Evolutionary conservation across 1,140 invertebrate species (phyloP).

Genomic region (Chrysopa pallens): DNA sequence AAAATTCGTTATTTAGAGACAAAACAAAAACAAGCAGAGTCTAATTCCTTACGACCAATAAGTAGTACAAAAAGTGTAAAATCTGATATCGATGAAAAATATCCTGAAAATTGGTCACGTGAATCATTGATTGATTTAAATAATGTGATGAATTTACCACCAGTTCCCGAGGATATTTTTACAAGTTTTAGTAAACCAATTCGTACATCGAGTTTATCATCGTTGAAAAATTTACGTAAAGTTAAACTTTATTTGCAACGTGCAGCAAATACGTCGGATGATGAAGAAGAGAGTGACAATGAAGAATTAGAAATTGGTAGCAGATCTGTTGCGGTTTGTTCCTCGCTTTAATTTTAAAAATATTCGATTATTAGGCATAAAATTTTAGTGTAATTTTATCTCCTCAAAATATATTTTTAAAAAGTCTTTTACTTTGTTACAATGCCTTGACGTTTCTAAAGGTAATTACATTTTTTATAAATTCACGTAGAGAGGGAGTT

Average conservation of each 20-base stretch:
- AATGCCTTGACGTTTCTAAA: too few species aligned
- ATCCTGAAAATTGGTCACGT: slow-evolving; percentile 22
- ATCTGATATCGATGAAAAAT: slow-evolving; percentile 23
- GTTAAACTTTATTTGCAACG: slow-evolving; percentile 22
- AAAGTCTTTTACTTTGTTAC: too few species aligned
- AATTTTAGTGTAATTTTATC: too few species aligned
- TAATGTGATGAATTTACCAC: slow-evolving; percentile 20
- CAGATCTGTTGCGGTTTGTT: too few species aligned
- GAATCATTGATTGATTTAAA: slow-evolving; percentile 23
- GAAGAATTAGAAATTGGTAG: slow-evolving; percentile 10
- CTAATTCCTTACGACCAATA: slow-evolving; percentile 5
- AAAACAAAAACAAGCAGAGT: slow-evolving; percentile 11
- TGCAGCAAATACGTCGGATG: slow-evolving; percentile 20
- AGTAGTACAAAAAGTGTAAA: slow-evolving; percentile 14
- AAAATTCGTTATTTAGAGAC: slow-evolving; percentile 18
- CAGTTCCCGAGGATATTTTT: slow-evolving; percentile 24
- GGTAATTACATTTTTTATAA: too few species aligned
- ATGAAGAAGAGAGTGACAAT: slow-evolving; percentile 18
- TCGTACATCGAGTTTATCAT: slow-evolving; percentile 20
- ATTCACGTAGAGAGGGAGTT: too few species aligned
- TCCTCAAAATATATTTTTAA: too few species aligned
- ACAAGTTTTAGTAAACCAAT: slow-evolving; percentile 19
- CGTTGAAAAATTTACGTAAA: slow-evolving; percentile 22
- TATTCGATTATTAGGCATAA: too few species aligned
- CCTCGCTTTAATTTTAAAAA: too few species aligned